Evolutionary conservation across 1,140 invertebrate genomes (phyloP).

Genomic region (Drosophila watanabei): DNA sequence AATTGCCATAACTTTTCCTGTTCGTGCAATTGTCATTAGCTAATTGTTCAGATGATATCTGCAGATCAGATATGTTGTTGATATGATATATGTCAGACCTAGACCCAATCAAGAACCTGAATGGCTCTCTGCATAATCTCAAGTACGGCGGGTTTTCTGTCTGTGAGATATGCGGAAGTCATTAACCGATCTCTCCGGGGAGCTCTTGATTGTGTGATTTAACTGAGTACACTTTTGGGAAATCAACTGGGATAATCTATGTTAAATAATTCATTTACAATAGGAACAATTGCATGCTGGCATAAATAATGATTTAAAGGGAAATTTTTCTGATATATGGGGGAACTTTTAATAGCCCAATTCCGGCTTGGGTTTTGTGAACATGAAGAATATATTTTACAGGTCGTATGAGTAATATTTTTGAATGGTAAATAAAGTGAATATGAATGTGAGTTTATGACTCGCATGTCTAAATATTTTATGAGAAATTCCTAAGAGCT

Average conservation of each 20-base stretch:
- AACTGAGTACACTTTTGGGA: slow-evolving; percentile 40
- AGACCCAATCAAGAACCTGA: slow-evolving; percentile 27
- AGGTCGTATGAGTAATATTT: slow-evolving; percentile 14
- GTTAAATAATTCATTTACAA: slow-evolving; percentile 18
- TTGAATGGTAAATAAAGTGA: not conserved
- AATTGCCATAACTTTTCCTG: slow-evolving; percentile 61
- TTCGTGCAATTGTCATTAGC: slow-evolving; percentile 43
- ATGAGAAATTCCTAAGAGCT: not conserved
- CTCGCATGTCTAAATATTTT: slow-evolving; percentile 3
- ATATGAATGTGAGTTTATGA: not conserved
- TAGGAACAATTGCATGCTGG: slow-evolving; percentile 8
- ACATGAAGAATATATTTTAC: not conserved
- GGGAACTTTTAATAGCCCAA: not conserved
- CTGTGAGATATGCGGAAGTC: slow-evolving; percentile 65
- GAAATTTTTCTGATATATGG: slow-evolving; percentile 9
- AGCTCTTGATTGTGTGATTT: slow-evolving; percentile 18
- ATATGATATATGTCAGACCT: slow-evolving; percentile 6
- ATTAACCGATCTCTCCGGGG: slow-evolving; percentile 16
- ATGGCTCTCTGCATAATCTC: slow-evolving; percentile 63
- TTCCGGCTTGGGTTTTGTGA: not conserved
- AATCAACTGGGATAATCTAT: slow-evolving; percentile 24
- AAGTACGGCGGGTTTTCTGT: slow-evolving; percentile 62
- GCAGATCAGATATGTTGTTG: slow-evolving; percentile 1
- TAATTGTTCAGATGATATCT: slow-evolving; percentile 57
- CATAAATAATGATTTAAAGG: slow-evolving; percentile 24